Evolutionary conservation across 1,140 invertebrate genomes (phyloP).

Genomic region (Caenorhabditis remanei): DNA sequence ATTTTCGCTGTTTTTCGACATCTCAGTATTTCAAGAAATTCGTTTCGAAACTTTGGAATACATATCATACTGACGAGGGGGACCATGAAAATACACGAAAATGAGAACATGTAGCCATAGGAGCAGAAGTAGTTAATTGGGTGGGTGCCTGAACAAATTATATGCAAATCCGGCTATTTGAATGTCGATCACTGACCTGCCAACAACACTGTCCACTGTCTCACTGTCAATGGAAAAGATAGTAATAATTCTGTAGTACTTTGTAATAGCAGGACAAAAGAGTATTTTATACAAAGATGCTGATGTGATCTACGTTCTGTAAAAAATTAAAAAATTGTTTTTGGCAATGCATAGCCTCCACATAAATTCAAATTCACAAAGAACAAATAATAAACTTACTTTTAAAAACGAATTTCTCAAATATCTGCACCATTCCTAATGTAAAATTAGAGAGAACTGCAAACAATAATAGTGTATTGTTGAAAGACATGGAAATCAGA

Average conservation of each 20-base stretch:
- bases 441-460: slow-evolving; percentile 12
- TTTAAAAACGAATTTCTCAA: slow-evolving; percentile 12
- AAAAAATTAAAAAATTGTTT: too few relatives aligned
- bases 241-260: background rate
- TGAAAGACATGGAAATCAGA: slow-evolving; percentile 33
- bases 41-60: background rate
- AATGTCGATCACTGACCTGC: background rate
- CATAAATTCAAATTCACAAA: too few relatives aligned
- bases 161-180: background rate
- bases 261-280: background rate
- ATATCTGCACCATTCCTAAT: background rate
- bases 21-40: background rate
- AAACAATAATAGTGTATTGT: slow-evolving; percentile 37
- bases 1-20: background rate
- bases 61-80: slow-evolving; percentile 26
- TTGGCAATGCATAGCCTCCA: too few relatives aligned
- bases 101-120: slow-evolving; percentile 41
- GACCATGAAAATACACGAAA: slow-evolving; percentile 43
- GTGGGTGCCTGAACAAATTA: background rate
- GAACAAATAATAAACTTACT: background rate
- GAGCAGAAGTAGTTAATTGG: slow-evolving; percentile 15
- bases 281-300: background rate
- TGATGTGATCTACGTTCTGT: background rate
- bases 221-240: slow-evolving; percentile 14
- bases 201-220: slow-evolving; percentile 20